A percentile compares a stretch with the other conserved stretches of the same genome.
Conservation (phyloP, 1,140 invertebrate genomes). For the Vollenhovia emeryi region DNA sequence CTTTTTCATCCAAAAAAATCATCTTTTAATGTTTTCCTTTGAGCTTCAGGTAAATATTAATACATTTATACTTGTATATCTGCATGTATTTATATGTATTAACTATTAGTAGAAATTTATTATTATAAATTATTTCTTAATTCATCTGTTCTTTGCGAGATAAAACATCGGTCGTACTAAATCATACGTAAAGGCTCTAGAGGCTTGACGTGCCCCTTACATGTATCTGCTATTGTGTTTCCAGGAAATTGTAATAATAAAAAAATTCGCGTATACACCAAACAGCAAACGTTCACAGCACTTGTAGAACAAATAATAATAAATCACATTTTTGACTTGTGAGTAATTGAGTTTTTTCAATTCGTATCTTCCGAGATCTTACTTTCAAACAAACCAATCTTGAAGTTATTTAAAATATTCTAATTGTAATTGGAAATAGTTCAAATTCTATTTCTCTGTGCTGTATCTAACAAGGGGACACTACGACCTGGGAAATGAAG, state of each 20-base stretch:
- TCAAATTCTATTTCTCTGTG: neutral
- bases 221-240: conserved; percentile 62
- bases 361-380: neutral
- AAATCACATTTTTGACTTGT: conserved; percentile 59
- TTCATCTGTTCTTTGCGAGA: conserved; percentile 8
- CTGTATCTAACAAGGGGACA: no score
- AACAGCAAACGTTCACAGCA: conserved; percentile 44
- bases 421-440: neutral
- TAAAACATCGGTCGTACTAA: conserved; percentile 31
- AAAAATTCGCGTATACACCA: conserved; percentile 55
- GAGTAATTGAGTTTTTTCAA: neutral
- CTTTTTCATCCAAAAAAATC: neutral
- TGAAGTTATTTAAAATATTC: neutral
- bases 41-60: neutral
- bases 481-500: no score
- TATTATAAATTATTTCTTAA: neutral
- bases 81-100: neutral
- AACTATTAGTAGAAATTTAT: neutral
- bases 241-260: conserved; percentile 46
- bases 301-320: conserved; percentile 67
- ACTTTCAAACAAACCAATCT: neutral
- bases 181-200: conserved; percentile 55
- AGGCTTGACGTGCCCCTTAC: conserved; percentile 66
- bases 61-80: neutral
- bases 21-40: neutral